phyloP scores from a whole-genome alignment of 2,888 invertebrate genomes.

The Salticus scenicus region DNA sequence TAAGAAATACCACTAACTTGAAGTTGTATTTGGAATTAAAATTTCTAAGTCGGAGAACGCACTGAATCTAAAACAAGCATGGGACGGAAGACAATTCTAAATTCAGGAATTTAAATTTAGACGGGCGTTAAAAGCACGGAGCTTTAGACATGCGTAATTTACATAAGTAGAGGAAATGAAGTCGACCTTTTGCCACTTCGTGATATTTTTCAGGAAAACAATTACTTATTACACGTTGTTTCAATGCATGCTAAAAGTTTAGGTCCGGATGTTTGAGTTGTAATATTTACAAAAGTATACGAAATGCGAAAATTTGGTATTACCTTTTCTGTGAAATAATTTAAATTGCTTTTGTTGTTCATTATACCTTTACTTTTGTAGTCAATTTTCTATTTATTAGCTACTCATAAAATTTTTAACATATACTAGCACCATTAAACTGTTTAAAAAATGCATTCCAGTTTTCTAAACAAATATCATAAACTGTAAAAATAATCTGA shows the following conservation, averaged over 20 bases:
- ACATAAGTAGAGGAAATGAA: slow-evolving; percentile 11
- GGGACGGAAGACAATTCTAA: not conserved
- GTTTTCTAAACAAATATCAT: no score
- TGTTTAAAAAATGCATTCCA: no score
- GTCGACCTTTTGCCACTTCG: not conserved
- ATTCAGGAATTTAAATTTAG: slow-evolving; percentile 1
- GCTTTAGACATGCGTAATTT: not conserved
- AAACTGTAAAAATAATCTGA: no score
- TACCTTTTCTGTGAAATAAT: no score
- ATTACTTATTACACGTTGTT: not conserved
- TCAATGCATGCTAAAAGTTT: not conserved
- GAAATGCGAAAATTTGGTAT: no score
- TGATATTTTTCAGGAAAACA: not conserved
- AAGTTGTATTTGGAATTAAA: not conserved
- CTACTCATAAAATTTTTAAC: no score
- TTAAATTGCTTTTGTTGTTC: no score
- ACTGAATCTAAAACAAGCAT: not conserved
- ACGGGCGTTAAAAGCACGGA: not conserved
- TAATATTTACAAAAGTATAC: no score
- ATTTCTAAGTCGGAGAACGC: not conserved
- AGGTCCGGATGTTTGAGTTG: no score
- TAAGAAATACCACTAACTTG: not conserved
- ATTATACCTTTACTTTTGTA: no score
- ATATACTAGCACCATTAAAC: no score
- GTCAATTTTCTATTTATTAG: no score